Evolutionary conservation across 2,888 invertebrate species (phyloP), one percentile per base, ranked within the genome.

Genomic region (Linnaemya vulpina): DNA sequence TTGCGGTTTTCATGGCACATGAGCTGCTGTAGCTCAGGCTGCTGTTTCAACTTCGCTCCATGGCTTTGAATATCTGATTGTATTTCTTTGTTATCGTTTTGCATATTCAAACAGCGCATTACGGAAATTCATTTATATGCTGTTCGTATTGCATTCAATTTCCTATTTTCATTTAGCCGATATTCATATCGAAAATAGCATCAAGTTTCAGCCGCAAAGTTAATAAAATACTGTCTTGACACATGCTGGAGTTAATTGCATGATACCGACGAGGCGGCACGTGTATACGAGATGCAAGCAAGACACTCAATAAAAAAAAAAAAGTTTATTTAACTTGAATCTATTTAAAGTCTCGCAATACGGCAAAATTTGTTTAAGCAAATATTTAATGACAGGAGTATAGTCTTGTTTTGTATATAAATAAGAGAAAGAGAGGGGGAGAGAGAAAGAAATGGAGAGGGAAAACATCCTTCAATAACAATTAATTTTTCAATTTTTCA

Each of bases 401-500:
- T 35, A 22, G 13, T 55, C 40, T 25, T n/a, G 5, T 55, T 55
- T 7, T 58, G 5, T 22, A 38, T 30, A 17, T 55, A 35, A 8
- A 3, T 35, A 15, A 22, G 11, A 22, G 15, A 1, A 55, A 38
- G 5, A 30, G n/a, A 60, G 30, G 17, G n/a, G 51, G 30, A 30
- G 30, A 30, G 30, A 30, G 3, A 3, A 5, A 30, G 30, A 30
- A 5, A 5, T 2, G 30, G 30, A 30, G 30, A 30, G 30, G 5
- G 2, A 5, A 30, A 30, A 30, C 30, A 40, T 51, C 22, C 40
- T 55, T 68, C 43, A 55, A 73, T 46, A 53, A 65, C 67, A 70
- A 79, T 79, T 79, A 53, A 79, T 70, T 79, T 53, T 13, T 51
- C 62, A 63, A 46, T 71, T 62, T 79, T 70, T 58, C 38, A 51